Percentiles rank a stretch among this genome's conserved stretches.
Conservation (phyloP, 2,113 vertebrate genomes). For the Gallinago jamesoni region DNA sequence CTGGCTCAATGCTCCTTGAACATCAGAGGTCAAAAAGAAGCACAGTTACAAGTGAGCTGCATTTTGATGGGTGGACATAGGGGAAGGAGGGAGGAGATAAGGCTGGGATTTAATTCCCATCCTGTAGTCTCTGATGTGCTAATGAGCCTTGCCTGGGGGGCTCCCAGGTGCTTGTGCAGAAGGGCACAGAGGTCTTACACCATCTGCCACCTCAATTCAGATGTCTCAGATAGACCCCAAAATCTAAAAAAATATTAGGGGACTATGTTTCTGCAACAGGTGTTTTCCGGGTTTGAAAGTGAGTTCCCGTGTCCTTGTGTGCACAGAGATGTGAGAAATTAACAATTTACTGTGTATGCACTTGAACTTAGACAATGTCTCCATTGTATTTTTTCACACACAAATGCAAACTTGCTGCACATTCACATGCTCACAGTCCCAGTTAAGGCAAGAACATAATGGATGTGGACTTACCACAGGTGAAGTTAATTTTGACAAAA, state of each 20-base stretch:
- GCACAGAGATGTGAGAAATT: neutral
- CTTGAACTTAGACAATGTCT: neutral
- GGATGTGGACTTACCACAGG: neutral
- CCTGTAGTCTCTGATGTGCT: neutral
- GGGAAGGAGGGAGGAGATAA: neutral
- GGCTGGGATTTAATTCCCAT: neutral
- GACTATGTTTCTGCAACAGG: neutral
- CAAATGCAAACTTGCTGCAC: neutral
- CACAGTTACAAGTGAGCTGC: neutral
- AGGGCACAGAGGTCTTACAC: neutral
- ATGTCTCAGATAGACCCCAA: neutral
- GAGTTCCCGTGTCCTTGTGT: neutral
- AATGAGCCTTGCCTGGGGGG: neutral
- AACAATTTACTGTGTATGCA: neutral
- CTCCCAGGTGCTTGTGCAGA: neutral
- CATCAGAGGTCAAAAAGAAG: neutral
- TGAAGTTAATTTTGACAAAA: neutral
- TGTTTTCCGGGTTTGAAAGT: neutral
- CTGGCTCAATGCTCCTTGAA: neutral
- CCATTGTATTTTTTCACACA: neutral
- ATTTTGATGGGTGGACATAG: rapidly evolving
- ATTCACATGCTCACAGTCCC: neutral
- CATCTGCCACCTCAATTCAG: conserved; percentile 18
- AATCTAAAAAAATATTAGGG: neutral
- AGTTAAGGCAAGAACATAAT: neutral